Conservation (phyloP, 2,888 invertebrate genomes). For the Oligia fasciuncula region DNA sequence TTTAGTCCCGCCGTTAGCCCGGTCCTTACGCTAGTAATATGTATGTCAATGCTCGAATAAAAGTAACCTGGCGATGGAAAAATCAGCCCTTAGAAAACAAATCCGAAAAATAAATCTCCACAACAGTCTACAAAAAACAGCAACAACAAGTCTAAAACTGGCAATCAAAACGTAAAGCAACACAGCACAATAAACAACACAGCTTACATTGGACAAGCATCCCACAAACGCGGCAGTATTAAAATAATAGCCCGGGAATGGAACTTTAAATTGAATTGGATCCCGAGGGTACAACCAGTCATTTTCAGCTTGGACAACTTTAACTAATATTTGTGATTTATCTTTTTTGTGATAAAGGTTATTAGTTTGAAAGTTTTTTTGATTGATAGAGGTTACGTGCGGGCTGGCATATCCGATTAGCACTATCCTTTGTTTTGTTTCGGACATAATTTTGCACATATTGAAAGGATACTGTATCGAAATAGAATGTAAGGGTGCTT, state of each 20-base stretch:
- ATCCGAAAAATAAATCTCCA: neutral
- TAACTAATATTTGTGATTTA: slow-evolving; percentile 47
- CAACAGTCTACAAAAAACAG: neutral
- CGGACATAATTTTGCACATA: neutral
- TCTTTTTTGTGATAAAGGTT: slow-evolving; percentile 31
- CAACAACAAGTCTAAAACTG: neutral
- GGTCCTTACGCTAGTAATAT: too few relatives aligned
- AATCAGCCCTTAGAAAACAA: too few relatives aligned
- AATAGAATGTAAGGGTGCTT: neutral
- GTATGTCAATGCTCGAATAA: too few relatives aligned
- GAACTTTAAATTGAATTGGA: slow-evolving; percentile 66
- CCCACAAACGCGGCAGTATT: slow-evolving; percentile 45
- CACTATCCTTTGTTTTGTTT: slow-evolving; percentile 27
- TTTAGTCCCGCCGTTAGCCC: too few relatives aligned
- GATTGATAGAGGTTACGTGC: slow-evolving; percentile 40
- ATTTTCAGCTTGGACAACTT: slow-evolving; percentile 55
- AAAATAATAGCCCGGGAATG: slow-evolving; percentile 61
- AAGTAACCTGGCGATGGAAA: too few relatives aligned
- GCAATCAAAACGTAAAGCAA: slow-evolving; percentile 27
- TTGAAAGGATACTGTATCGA: neutral
- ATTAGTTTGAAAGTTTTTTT: slow-evolving; percentile 38
- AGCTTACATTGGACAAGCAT: slow-evolving; percentile 36
- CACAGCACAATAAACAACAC: slow-evolving; percentile 29
- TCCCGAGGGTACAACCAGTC: slow-evolving; percentile 44
- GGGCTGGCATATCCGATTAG: slow-evolving; percentile 23